A percentile compares a stretch with the other conserved stretches of the same genome.
phyloP scores from a whole-genome alignment of 2,888 invertebrate species.

The Cheilosia grossa region DNA sequence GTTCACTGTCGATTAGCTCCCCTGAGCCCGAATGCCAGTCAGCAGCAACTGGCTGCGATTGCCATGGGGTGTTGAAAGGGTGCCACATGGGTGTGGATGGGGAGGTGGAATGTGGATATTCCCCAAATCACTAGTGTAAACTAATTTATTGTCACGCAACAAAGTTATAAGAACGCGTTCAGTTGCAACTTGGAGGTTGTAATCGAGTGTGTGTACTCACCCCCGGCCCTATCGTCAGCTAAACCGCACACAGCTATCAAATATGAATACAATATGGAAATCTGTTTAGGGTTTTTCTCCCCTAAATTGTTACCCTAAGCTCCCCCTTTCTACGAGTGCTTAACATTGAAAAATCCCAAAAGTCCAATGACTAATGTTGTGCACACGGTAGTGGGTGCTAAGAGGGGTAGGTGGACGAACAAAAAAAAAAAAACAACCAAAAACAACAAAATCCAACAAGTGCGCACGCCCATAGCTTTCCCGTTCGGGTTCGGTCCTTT shows the following conservation, averaged over 20 bases:
- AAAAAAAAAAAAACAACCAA: slow-evolving; percentile 24
- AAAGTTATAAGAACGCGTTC: slow-evolving; percentile 55
- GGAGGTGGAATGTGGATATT: slow-evolving; percentile 38
- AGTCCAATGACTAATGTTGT: slow-evolving; percentile 74
- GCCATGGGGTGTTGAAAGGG: slow-evolving; percentile 43
- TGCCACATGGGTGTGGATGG: slow-evolving; percentile 27
- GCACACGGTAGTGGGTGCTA: neutral
- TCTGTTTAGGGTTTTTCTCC: slow-evolving; percentile 14
- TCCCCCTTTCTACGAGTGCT: slow-evolving; percentile 49
- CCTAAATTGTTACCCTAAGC: slow-evolving; percentile 62
- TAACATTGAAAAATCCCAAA: slow-evolving; percentile 73
- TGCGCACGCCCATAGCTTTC: slow-evolving; percentile 72
- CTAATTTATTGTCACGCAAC: slow-evolving; percentile 73
- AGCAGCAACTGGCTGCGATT: slow-evolving; percentile 24
- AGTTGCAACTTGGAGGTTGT: neutral
- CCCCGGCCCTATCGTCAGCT: neutral
- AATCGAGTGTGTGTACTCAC: slow-evolving; percentile 4
- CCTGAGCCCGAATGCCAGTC: slow-evolving; percentile 39
- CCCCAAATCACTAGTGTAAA: slow-evolving; percentile 52
- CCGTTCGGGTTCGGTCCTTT: slow-evolving; percentile 60
- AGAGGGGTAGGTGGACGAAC: neutral
- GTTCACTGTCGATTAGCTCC: slow-evolving; percentile 69
- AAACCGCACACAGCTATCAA: slow-evolving; percentile 11
- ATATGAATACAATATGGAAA: slow-evolving; percentile 64
- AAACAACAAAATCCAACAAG: slow-evolving; percentile 61